These are phyloP conservation scores for Sterrhoptilus dennistouni DNA, from an alignment of 2,113 vertebrate species.

Conservation along the genomic window DNA sequence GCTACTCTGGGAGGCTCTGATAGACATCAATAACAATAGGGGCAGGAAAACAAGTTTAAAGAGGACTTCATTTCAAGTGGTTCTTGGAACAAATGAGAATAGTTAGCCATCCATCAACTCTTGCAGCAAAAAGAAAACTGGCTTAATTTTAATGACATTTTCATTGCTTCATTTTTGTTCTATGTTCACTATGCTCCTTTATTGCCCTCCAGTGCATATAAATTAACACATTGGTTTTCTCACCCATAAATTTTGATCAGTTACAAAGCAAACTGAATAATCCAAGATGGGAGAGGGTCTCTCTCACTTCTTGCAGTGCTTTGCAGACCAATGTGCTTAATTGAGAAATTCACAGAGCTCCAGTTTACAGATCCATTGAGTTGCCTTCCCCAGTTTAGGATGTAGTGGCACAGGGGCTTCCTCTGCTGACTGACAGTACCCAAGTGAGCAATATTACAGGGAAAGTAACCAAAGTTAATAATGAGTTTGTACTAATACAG, in stretches of 20 bases:
- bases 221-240: background rate
- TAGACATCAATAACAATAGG: background rate
- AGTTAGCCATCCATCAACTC: background rate
- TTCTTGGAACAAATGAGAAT: background rate
- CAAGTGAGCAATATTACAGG: background rate
- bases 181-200: background rate
- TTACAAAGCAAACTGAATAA: background rate
- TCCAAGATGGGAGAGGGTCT: rapidly evolving
- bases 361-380: background rate
- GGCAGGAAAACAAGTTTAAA: background rate
- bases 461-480: background rate
- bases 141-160: background rate
- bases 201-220: background rate
- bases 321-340: background rate
- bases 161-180: background rate
- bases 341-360: background rate
- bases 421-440: background rate
- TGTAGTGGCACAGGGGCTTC: background rate
- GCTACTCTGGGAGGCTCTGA: background rate
- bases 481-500: background rate
- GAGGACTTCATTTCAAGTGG: background rate
- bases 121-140: background rate
- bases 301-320: background rate
- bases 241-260: background rate
- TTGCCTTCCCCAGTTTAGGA: background rate